These are phyloP conservation scores for Nibea albiflora DNA, from an alignment of 2,113 vertebrate genomes.

Conservation along the genomic window DNA sequence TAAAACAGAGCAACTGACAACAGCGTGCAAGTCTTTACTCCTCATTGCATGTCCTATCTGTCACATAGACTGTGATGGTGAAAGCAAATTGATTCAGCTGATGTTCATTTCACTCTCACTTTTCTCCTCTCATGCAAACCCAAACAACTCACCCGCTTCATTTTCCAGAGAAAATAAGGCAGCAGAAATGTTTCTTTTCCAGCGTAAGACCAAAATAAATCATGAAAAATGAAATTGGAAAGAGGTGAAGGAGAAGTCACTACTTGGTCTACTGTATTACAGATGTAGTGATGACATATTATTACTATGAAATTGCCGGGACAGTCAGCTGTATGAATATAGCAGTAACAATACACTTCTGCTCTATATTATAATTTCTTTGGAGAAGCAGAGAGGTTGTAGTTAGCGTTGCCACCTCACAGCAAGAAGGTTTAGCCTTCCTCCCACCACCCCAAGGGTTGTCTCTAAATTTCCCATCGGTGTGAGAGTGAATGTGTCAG, in stretches of 20 bases:
- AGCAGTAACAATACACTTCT: not conserved
- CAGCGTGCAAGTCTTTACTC: not conserved
- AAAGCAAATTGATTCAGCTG: slow-evolving; percentile 24
- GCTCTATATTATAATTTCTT: not conserved
- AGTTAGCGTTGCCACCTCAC: too few relatives aligned
- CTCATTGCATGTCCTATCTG: not conserved
- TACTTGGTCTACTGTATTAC: not conserved
- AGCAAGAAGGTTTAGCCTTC: too few relatives aligned
- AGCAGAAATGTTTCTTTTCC: not conserved
- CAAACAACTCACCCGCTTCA: slow-evolving; percentile 15
- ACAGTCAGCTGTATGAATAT: not conserved
- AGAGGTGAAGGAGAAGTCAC: not conserved
- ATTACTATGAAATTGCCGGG: not conserved
- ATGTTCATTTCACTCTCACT: slow-evolving; percentile 8
- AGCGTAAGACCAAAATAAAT: not conserved
- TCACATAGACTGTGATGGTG: not conserved
- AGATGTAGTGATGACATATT: not conserved
- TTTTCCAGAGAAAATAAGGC: slow-evolving; percentile 28
- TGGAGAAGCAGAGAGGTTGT: not conserved
- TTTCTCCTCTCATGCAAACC: not conserved
- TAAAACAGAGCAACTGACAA: not conserved
- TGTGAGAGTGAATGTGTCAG: too few relatives aligned
- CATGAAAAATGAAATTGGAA: slow-evolving; percentile 19
- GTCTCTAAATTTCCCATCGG: too few relatives aligned
- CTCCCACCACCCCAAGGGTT: too few relatives aligned